These are phyloP conservation scores for Drosophila paranaensis DNA, from an alignment of 2,888 invertebrate species.

Conservation along the genomic window DNA sequence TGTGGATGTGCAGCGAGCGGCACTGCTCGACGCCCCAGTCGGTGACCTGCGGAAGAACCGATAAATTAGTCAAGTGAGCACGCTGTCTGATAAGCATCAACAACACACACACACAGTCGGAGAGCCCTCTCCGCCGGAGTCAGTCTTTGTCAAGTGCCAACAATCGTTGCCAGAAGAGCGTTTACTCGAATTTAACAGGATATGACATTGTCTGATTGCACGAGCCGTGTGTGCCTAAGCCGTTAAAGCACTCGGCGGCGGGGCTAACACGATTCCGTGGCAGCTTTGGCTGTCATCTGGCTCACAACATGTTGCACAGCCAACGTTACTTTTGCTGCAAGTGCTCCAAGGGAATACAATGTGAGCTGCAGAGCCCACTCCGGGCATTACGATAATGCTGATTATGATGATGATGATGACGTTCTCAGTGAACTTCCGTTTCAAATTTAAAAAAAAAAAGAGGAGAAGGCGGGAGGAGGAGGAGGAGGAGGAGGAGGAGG, in stretches of 20 bases:
- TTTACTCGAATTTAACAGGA: conserved; percentile 56
- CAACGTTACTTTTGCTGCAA: conserved; percentile 36
- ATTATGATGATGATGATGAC: conserved; percentile 20
- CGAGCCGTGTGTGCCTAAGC: conserved; percentile 31
- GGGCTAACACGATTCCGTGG: conserved; percentile 32
- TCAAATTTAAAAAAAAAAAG: conserved; percentile 67
- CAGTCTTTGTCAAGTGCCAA: conserved; percentile 38
- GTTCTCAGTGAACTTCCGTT: conserved; percentile 58
- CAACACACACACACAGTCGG: conserved; percentile 14
- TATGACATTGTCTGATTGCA: conserved; percentile 61
- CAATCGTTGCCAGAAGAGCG: conserved; percentile 46
- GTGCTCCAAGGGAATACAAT: conserved; percentile 34
- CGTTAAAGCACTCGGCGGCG: conserved; percentile 19
- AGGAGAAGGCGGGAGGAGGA: no score
- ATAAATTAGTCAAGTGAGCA: conserved; percentile 1
- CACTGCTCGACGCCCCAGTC: conserved; percentile 89
- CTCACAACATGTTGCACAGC: conserved; percentile 49
- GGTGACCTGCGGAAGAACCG: conserved; percentile 85
- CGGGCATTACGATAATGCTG: conserved; percentile 31
- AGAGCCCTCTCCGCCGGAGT: conserved; percentile 11
- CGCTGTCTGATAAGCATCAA: conserved; percentile 24
- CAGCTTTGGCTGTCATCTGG: conserved; percentile 32
- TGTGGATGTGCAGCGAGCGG: conserved; percentile 87
- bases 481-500: background rate
- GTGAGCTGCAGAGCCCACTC: conserved; percentile 6